Evolutionary conservation across 2,888 invertebrate genomes (phyloP).

Genomic region (Serrognathus titanus): DNA sequence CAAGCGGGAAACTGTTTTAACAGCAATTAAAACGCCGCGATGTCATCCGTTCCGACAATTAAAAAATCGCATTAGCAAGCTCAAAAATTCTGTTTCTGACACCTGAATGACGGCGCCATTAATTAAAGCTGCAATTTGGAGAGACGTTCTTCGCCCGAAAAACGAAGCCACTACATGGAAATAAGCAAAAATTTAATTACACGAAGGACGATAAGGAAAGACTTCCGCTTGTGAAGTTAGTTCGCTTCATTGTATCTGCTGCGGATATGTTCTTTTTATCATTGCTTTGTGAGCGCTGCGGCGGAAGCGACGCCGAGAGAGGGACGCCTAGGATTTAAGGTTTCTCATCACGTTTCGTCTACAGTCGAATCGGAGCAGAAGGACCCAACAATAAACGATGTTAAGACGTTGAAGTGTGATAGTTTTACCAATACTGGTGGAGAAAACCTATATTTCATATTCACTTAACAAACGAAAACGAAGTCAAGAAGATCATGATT

Average conservation of each 20-base stretch:
- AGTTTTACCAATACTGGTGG: slow-evolving; percentile 27
- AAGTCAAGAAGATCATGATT: too few species aligned
- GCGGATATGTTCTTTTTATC: background rate
- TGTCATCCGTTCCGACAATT: background rate
- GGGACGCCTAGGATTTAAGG: background rate
- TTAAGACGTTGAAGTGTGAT: slow-evolving; percentile 37
- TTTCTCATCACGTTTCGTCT: slow-evolving; percentile 31
- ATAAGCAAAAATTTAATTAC: too few species aligned
- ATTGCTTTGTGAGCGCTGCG: background rate
- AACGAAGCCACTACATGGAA: too few species aligned
- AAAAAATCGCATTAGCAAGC: background rate
- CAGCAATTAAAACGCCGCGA: background rate
- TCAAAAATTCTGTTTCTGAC: background rate
- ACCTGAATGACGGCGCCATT: background rate
- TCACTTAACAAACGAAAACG: too few species aligned
- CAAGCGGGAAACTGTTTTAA: background rate
- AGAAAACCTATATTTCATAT: too few species aligned
- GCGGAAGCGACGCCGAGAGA: background rate
- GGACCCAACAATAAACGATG: slow-evolving; percentile 38
- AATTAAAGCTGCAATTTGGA: background rate
- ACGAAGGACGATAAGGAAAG: too few species aligned
- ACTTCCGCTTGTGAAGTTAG: background rate
- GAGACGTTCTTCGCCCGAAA: background rate
- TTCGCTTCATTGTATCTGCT: background rate
- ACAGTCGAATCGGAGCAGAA: slow-evolving; percentile 34